Percentiles rank a stretch among this genome's conserved stretches.
These are phyloP conservation scores for Rhynchomys soricoides DNA, from an alignment of 2,113 vertebrate species.

Conservation along the genomic window DNA sequence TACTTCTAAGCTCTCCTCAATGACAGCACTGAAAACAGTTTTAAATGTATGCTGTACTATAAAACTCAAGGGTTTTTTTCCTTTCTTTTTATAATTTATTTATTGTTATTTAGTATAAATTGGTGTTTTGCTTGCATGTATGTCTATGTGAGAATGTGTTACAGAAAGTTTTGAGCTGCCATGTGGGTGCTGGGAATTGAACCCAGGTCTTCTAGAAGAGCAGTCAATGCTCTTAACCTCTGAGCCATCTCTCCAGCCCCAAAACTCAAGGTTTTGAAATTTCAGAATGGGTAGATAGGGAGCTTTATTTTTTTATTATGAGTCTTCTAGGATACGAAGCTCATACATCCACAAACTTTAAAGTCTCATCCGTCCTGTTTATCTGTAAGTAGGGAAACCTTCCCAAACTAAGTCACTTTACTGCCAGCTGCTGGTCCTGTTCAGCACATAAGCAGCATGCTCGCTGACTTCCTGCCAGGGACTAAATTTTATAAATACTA, in stretches of 20 bases:
- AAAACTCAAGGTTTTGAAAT: slow-evolving; percentile 30
- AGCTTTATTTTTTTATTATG: neutral
- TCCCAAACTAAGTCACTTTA: neutral
- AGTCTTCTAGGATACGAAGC: neutral
- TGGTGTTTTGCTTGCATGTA: no score
- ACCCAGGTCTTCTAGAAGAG: no score
- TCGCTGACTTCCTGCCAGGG: neutral
- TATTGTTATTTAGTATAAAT: no score
- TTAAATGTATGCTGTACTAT: neutral
- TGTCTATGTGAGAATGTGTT: no score
- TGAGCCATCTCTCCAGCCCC: no score
- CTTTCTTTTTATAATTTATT: no score
- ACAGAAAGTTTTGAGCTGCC: no score
- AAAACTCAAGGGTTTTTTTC: slow-evolving; percentile 31
- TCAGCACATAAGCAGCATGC: neutral
- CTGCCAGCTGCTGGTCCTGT: slow-evolving; percentile 65
- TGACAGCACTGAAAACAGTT: neutral
- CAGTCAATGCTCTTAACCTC: no score
- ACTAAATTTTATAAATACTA: neutral
- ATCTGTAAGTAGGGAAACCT: neutral
- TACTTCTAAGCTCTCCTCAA: neutral
- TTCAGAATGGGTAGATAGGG: neutral
- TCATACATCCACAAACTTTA: slow-evolving; percentile 2
- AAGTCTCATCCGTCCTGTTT: neutral
- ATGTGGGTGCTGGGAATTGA: no score